A percentile compares a stretch with the other conserved stretches of the same genome.
phyloP scores from a whole-genome alignment of 2,888 invertebrate genomes.

The Eupithecia tripunctaria region DNA sequence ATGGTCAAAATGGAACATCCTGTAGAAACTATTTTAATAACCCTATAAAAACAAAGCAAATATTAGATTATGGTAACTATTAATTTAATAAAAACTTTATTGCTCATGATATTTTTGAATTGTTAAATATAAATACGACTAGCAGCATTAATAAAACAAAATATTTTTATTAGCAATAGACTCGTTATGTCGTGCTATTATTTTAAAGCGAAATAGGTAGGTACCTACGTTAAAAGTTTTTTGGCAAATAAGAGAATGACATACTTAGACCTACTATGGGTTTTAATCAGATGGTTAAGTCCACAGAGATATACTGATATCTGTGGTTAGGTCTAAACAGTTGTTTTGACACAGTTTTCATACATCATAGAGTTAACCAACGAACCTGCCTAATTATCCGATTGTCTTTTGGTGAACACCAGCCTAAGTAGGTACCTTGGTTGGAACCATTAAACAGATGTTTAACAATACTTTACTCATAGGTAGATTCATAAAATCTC shows the following conservation, averaged over 20 bases:
- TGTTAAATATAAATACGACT: conserved; percentile 1
- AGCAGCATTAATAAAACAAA: neutral
- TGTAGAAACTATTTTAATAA: neutral
- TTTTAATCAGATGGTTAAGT: too few relatives aligned
- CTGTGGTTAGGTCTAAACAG: too few relatives aligned
- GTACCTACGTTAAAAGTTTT: neutral
- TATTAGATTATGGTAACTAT: neutral
- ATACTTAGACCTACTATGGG: too few relatives aligned
- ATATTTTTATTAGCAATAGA: neutral
- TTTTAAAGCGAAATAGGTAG: neutral
- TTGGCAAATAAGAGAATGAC: too few relatives aligned
- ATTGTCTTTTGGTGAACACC: too few relatives aligned
- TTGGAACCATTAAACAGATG: neutral
- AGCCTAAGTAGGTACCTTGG: neutral
- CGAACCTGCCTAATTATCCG: too few relatives aligned
- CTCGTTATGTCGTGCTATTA: neutral
- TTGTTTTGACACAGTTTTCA: too few relatives aligned
- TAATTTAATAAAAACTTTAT: neutral
- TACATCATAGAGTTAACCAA: too few relatives aligned
- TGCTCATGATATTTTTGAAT: neutral
- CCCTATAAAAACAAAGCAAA: neutral
- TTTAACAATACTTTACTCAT: neutral
- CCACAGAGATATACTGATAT: too few relatives aligned
- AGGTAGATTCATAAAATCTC: neutral
- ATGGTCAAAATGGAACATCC: neutral